Conservation (phyloP, 2,888 invertebrate species). For the Yponomeuta evonymella region DNA sequence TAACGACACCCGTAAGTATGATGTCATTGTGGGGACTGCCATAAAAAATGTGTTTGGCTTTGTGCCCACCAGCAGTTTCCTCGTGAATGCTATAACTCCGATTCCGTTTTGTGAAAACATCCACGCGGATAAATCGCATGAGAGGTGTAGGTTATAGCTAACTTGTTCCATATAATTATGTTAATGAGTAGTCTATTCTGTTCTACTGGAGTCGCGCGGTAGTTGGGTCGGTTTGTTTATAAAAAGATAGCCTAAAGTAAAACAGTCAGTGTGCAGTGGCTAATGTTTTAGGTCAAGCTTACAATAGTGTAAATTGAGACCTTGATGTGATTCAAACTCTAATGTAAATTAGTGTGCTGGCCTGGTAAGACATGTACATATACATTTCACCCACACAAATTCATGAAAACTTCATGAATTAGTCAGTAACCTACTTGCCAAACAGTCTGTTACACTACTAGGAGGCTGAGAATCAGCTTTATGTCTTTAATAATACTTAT, state of each 20-base stretch:
- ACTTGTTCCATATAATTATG: conserved; percentile 48
- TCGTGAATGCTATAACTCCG: conserved; percentile 54
- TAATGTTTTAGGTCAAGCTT: conserved; percentile 8
- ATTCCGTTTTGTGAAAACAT: conserved; percentile 52
- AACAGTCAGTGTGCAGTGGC: conserved; percentile 7
- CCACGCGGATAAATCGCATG: conserved; percentile 56
- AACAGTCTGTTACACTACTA: not conserved
- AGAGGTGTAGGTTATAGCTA: conserved; percentile 57
- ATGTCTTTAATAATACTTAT: too few relatives aligned
- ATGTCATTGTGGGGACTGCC: conserved; percentile 68
- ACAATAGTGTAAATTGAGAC: not conserved
- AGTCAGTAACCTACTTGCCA: not conserved
- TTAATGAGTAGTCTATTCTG: conserved; percentile 34
- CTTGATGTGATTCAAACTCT: not conserved
- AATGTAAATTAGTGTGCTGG: not conserved
- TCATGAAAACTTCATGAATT: not conserved
- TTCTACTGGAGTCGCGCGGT: not conserved
- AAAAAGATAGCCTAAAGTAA: conserved; percentile 1
- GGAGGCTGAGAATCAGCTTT: not conserved
- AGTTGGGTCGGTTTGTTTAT: conserved; percentile 5
- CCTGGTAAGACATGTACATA: not conserved
- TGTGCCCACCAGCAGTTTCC: conserved; percentile 70
- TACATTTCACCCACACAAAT: not conserved
- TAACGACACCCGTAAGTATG: conserved; percentile 69
- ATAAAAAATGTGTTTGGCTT: conserved; percentile 71